Percentiles rank a stretch among this genome's conserved stretches.
These are phyloP conservation scores for Drosophila sturtevanti DNA, from an alignment of 1,140 invertebrate species.

Conservation along the genomic window DNA sequence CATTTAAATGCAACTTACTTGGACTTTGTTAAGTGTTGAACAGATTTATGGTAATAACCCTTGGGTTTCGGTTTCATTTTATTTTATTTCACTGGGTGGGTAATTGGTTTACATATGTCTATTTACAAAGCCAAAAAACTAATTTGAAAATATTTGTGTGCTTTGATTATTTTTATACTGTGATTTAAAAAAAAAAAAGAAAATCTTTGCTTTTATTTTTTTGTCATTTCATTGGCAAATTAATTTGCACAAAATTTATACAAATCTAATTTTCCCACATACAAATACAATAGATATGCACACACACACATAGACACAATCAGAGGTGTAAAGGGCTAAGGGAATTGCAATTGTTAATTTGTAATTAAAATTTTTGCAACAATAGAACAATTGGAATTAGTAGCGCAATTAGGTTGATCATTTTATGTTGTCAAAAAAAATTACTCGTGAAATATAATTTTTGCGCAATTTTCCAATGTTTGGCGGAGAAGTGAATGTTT, in stretches of 20 bases:
- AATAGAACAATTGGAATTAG: slow-evolving; percentile 80
- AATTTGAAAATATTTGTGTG: slow-evolving; percentile 58
- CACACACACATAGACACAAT: slow-evolving; percentile 10
- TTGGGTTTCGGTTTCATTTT: neutral
- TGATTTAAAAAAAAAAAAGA: too few relatives aligned
- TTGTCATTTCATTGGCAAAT: slow-evolving; percentile 23
- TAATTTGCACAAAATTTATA: slow-evolving; percentile 53
- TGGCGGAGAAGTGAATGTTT: slow-evolving; percentile 16
- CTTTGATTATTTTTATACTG: slow-evolving; percentile 26
- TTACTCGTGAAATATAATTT: slow-evolving; percentile 30
- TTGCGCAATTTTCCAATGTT: neutral
- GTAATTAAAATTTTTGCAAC: slow-evolving; percentile 76
- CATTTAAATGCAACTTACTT: slow-evolving; percentile 48
- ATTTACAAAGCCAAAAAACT: slow-evolving; percentile 39
- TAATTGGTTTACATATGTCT: neutral
- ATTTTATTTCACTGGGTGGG: neutral
- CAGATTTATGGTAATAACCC: slow-evolving; percentile 26
- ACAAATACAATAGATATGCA: slow-evolving; percentile 2
- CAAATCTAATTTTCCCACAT: slow-evolving; percentile 43
- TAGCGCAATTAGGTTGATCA: slow-evolving; percentile 72
- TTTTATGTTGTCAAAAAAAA: slow-evolving; percentile 22
- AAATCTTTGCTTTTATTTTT: neutral
- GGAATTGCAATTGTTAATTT: slow-evolving; percentile 66
- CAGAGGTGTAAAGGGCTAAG: neutral
- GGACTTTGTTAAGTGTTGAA: slow-evolving; percentile 25